These are phyloP conservation scores for Drosophila colorata DNA, from an alignment of 2,888 invertebrate genomes.

Conservation along the genomic window DNA sequence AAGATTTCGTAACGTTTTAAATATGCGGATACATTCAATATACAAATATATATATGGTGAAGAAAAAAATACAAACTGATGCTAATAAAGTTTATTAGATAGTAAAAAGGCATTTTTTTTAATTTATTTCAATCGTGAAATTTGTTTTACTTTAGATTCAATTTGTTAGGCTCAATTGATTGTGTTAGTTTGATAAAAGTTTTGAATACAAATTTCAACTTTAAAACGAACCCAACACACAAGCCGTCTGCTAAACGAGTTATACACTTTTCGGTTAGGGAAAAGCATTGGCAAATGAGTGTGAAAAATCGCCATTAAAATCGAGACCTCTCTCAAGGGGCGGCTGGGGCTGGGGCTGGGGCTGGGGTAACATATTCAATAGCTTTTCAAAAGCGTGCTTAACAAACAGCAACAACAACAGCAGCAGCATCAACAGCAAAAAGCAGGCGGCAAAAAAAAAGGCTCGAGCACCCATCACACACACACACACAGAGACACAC, in stretches of 20 bases:
- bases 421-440: conserved; percentile 37
- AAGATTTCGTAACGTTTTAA: too few relatives aligned
- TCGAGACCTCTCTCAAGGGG: conserved; percentile 31
- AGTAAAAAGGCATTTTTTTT: too few relatives aligned
- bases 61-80: too few relatives aligned
- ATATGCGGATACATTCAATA: too few relatives aligned
- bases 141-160: background rate
- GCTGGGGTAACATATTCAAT: conserved; percentile 70
- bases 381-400: conserved; percentile 76
- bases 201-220: background rate
- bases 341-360: conserved; percentile 29
- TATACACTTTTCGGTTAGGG: conserved; percentile 11
- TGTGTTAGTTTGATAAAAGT: background rate
- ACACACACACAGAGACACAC: conserved; percentile 14
- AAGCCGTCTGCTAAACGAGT: conserved; percentile 10
- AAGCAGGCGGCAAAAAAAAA: conserved; percentile 44
- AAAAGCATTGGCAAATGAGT: conserved; percentile 60
- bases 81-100: background rate
- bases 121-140: too few relatives aligned
- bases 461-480: conserved; percentile 54
- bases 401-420: conserved; percentile 56
- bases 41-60: background rate
- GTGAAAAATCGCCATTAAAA: conserved; percentile 72
- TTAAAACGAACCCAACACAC: background rate
- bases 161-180: background rate